phyloP scores from a whole-genome alignment of 2,797 vertebrate genomes.

The Acipenser ruthenus region DNA sequence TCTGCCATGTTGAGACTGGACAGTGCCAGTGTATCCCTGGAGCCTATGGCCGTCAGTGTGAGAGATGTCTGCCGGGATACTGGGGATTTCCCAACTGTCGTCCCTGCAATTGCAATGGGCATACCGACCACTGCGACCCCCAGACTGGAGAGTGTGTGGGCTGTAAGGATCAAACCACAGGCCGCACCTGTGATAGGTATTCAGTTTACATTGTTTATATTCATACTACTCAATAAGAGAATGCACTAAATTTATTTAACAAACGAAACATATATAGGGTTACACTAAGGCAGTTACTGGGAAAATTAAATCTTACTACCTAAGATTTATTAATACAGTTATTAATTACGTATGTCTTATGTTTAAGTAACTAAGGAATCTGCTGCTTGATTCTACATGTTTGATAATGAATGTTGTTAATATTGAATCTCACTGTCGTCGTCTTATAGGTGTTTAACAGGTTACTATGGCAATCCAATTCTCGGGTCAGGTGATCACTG shows the following conservation, averaged over 20 bases:
- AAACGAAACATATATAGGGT: too few relatives aligned
- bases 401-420: not conserved
- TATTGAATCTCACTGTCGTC: not conserved
- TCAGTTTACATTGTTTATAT: too few relatives aligned
- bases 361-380: too few relatives aligned
- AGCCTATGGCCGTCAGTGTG: conserved; percentile 73
- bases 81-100: conserved; percentile 91
- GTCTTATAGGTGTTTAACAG: conserved; percentile 70
- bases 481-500: conserved; percentile 91
- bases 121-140: conserved; percentile 68
- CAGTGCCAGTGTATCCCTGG: conserved; percentile 80
- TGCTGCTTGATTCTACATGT: too few relatives aligned
- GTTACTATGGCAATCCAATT: conserved; percentile 83
- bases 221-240: not conserved
- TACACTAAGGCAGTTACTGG: too few relatives aligned
- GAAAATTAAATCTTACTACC: too few relatives aligned
- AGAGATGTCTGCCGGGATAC: conserved; percentile 78
- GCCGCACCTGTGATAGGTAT: conserved; percentile 84
- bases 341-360: too few relatives aligned
- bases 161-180: conserved; percentile 76
- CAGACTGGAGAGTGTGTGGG: conserved; percentile 67
- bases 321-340: too few relatives aligned
- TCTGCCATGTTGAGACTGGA: conserved; percentile 74
- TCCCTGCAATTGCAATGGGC: conserved; percentile 83
- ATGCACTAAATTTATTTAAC: too few relatives aligned